phyloP scores from a whole-genome alignment of 2,113 vertebrate genomes.

The Synchiropus splendidus region DNA sequence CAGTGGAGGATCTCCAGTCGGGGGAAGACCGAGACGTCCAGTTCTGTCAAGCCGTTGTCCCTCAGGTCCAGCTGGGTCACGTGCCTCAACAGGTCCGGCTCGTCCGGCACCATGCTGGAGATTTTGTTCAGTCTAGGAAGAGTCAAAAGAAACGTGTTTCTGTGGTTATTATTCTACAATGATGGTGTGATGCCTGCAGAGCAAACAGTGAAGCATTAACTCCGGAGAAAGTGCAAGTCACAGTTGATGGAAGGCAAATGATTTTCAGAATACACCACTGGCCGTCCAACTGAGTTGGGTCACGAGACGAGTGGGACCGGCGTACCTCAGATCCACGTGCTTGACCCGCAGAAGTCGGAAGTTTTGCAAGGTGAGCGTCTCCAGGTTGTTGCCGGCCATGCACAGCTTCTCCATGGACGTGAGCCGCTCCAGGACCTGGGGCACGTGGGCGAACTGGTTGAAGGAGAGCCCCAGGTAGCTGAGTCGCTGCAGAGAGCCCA shows the following conservation, averaged over 20 bases:
- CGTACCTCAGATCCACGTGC: conserved; percentile 86
- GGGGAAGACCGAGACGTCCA: conserved; percentile 82
- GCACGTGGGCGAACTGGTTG: conserved; percentile 85
- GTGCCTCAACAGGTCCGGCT: conserved; percentile 82
- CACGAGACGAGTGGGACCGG: conserved; percentile 19
- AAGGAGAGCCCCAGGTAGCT: conserved; percentile 90
- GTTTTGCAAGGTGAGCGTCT: conserved; percentile 72
- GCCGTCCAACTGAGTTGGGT: conserved; percentile 21
- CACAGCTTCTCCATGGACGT: conserved; percentile 87
- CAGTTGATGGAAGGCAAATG: conserved; percentile 38
- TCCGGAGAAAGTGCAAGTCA: conserved; percentile 57
- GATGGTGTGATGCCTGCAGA: conserved; percentile 8
- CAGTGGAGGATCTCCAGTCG: conserved; percentile 92
- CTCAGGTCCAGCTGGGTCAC: conserved; percentile 89
- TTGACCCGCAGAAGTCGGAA: conserved; percentile 84
- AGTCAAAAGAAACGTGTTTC: conserved; percentile 5
- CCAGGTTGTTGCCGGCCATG: conserved; percentile 88
- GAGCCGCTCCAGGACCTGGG: conserved; percentile 83
- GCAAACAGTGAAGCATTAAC: conserved; percentile 49
- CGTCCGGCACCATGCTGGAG: conserved; percentile 66
- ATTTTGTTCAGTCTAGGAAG: conserved; percentile 81
- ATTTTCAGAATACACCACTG: conserved; percentile 31
- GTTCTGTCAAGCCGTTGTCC: conserved; percentile 81
- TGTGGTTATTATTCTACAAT: conserved; percentile 4
- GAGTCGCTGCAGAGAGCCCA: conserved; percentile 82